Evolutionary conservation across 2,797 vertebrate genomes (phyloP).

Genomic region (Microchirus variegatus): DNA sequence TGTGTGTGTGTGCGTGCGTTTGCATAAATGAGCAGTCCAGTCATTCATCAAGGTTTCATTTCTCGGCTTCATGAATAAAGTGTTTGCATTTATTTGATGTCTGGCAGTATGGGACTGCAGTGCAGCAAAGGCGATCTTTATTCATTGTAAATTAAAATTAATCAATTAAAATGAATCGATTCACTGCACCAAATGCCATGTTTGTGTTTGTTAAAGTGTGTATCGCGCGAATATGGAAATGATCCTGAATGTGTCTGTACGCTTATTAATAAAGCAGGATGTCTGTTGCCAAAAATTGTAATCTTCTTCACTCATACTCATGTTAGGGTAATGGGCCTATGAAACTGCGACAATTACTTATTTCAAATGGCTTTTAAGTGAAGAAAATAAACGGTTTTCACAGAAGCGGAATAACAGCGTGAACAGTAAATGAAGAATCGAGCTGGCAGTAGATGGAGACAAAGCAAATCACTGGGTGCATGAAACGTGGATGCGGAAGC

Average conservation of each 20-base stretch:
- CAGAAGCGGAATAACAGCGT: constrained; percentile 2
- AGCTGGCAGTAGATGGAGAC: neutral
- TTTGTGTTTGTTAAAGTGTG: constrained; percentile 33
- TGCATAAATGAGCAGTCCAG: constrained; percentile 67
- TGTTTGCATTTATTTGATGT: constrained; percentile 65
- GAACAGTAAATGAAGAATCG: constrained; percentile 7
- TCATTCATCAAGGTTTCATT: constrained; percentile 78
- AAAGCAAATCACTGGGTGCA: neutral
- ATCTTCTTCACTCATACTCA: constrained; percentile 32
- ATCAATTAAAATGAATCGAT: constrained; percentile 59
- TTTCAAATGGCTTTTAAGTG: constrained; percentile 26
- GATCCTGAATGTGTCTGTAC: constrained; percentile 28
- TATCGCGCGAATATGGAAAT: constrained; percentile 32
- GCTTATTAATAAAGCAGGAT: constrained; percentile 6
- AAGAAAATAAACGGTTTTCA: constrained; percentile 1
- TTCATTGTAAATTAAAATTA: constrained; percentile 60
- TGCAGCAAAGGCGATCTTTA: constrained; percentile 43
- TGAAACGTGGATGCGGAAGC: neutral
- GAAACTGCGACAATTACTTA: constrained; percentile 33
- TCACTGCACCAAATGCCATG: constrained; percentile 43
- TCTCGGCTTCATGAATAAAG: constrained; percentile 77
- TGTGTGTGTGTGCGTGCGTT: constrained; percentile 34
- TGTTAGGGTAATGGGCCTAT: constrained; percentile 28
- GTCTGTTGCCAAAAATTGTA: constrained; percentile 14
- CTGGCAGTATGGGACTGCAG: constrained; percentile 35